phyloP scores from a whole-genome alignment of 2,888 invertebrate genomes.

The Diaphora mendica region DNA sequence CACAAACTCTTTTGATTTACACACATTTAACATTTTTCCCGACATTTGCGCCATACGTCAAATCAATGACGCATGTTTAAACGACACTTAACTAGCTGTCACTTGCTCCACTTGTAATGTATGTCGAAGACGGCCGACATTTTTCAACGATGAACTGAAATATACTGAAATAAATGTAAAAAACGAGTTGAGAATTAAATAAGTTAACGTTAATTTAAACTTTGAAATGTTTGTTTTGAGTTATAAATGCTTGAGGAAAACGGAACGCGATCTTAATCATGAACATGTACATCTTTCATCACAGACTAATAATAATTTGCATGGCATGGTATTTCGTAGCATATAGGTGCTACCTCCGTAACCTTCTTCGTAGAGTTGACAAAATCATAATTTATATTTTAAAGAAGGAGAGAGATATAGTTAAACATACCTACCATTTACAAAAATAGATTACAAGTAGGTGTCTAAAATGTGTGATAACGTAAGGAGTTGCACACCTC shows the following conservation, averaged over 20 bases:
- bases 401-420: neutral
- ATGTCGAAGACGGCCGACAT: constrained; percentile 52
- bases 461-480: too few species aligned
- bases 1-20: constrained; percentile 12
- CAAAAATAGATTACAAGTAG: too few species aligned
- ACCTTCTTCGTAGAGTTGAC: too few species aligned
- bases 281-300: too few species aligned
- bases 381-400: neutral
- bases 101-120: constrained; percentile 56
- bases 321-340: too few species aligned
- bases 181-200: constrained; percentile 17
- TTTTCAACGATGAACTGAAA: constrained; percentile 55
- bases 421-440: too few species aligned
- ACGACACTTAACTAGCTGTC: constrained; percentile 61
- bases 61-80: constrained; percentile 41
- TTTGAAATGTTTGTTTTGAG: neutral
- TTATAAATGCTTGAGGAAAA: neutral
- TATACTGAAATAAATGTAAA: constrained; percentile 49
- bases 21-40: constrained; percentile 11
- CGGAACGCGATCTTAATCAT: neutral
- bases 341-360: neutral
- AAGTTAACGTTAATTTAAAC: neutral
- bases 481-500: too few species aligned
- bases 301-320: too few species aligned
- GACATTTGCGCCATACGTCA: constrained; percentile 29